A percentile compares a stretch with the other conserved stretches of the same genome.
phyloP scores from a whole-genome alignment of 2,113 vertebrate species.

The Scomber scombrus region DNA sequence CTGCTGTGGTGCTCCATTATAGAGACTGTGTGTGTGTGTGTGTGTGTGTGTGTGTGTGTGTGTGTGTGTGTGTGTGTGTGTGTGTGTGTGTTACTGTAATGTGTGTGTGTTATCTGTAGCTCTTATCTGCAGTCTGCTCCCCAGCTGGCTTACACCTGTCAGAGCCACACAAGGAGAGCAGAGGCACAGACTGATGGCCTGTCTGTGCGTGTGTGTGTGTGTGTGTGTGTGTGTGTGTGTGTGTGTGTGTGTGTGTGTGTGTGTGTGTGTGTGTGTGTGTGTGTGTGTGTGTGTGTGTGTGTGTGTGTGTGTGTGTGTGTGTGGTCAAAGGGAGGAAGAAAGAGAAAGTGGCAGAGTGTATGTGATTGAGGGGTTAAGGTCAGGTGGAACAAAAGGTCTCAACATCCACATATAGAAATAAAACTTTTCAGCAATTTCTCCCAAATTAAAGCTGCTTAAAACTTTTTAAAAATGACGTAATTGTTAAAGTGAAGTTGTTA shows the following conservation, averaged over 20 bases:
- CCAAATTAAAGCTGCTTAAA: not conserved
- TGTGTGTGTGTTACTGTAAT: constrained; percentile 21
- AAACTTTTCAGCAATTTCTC: not conserved
- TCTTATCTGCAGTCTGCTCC: constrained; percentile 67
- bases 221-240: constrained; percentile 38
- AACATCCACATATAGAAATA: constrained; percentile 19
- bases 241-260: constrained; percentile 1
- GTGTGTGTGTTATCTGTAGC: constrained; percentile 47
- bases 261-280: constrained; percentile 22
- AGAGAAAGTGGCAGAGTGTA: constrained; percentile 1
- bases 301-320: constrained; percentile 7
- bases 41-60: constrained; percentile 19
- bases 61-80: constrained; percentile 3
- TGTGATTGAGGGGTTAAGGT: not conserved
- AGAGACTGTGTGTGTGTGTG: not conserved
- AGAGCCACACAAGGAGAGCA: constrained; percentile 36
- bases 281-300: constrained; percentile 36
- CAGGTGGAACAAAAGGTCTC: constrained; percentile 36
- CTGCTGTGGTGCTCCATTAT: constrained; percentile 34
- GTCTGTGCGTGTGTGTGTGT: constrained; percentile 16
- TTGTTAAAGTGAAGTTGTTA: too few relatives aligned
- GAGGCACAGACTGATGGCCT: constrained; percentile 32
- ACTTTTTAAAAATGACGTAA: not conserved
- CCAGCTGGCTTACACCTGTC: constrained; percentile 72
- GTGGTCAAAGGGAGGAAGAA: constrained; percentile 1